Evolutionary conservation across 2,113 vertebrate species (phyloP), one percentile per base, ranked within the genome.

Genomic region (Burhinus bistriatus): DNA sequence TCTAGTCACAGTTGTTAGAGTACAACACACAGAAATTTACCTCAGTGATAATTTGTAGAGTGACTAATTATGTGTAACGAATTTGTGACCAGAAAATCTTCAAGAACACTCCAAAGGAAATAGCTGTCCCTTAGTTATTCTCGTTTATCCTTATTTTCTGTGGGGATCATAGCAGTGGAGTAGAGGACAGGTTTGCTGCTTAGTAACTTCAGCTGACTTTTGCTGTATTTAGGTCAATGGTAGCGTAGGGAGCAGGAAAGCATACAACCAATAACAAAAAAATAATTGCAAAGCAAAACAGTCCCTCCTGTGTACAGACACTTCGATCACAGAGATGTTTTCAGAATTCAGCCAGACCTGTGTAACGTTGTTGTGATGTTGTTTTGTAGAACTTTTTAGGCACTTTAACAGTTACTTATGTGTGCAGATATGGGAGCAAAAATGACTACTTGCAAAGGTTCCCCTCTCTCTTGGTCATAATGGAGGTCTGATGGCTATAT

Each of bases 301-400:
- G 20, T 42, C 12, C 11, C 16, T 85, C 6, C 25, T 59, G 6
- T 68, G 15, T 66, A n/a, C 26, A 72, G 61, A 44, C 12, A 23
- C 17, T n/a, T 66, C 38, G 36, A 58, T 55, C 12, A 45, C 57
- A 42, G 54, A 69, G 34, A 11, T 59, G 3, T 51, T 82, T 87
- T 85, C 18, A 72, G 23, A 47, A 42, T 94, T 91, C n/a, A 83
- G 27, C 8, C 14, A 55, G 58, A 51, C 22, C 20, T 58, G 38
- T 0, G 3, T 49, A 26, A 3, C 59, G 36, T 0, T 75, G 25
- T 9, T 6, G 4, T 45, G 34, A 30, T 52, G 11, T 3, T 78
- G 26, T 72, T 51, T 49, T 71, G 5, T 12, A 38, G 66, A 83
- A 59, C 18, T 18, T 69, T 34, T 86, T 57, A 73, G 52, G 12